Evolutionary conservation across 2,797 vertebrate genomes (phyloP).

Genomic region (Anisognathus igniventris): DNA sequence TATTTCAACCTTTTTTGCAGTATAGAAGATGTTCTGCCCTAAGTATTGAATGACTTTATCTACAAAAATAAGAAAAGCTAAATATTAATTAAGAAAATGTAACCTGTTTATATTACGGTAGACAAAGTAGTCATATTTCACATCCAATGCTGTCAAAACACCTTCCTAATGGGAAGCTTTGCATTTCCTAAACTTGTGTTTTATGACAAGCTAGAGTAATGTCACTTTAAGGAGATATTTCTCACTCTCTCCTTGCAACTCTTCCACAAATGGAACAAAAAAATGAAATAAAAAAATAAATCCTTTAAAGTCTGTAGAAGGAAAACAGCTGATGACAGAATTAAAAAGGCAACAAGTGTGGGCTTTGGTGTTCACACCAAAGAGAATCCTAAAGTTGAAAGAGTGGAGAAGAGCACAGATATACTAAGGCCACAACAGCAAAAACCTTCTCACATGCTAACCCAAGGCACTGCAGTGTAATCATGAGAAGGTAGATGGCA

Average conservation of each 20-base stretch:
- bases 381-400: neutral
- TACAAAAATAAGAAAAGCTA: neutral
- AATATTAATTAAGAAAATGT: neutral
- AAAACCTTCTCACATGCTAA: neutral
- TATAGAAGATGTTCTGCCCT: rapidly evolving
- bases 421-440: neutral
- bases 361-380: neutral
- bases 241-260: neutral
- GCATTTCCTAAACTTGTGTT: neutral
- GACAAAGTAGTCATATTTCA: neutral
- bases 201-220: neutral
- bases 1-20: neutral
- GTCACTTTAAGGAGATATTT: neutral
- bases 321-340: neutral
- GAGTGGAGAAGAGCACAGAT: neutral
- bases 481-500: rapidly evolving
- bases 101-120: neutral
- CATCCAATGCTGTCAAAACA: neutral
- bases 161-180: neutral
- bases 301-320: neutral
- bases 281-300: neutral
- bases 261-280: neutral
- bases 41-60: neutral
- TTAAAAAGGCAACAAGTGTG: neutral
- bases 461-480: neutral